Evolutionary conservation across 2,888 invertebrate species (phyloP), one percentile per base, ranked within the genome.

Genomic region (Formica aserva): DNA sequence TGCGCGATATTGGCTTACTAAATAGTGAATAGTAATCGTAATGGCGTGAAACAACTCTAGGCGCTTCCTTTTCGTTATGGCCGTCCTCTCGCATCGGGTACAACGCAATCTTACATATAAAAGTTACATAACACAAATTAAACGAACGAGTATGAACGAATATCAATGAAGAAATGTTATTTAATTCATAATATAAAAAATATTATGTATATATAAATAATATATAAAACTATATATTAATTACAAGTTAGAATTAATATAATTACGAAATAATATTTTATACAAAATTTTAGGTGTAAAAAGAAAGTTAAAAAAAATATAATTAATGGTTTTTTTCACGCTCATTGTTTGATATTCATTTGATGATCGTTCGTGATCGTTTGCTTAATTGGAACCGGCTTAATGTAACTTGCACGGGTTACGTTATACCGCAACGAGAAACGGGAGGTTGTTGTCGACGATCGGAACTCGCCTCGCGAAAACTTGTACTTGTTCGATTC

Each of bases 21-120:
- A 77, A 26, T 15, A 45, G 5, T 60, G 32, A 80, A 80, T 80
- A 74, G 74, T 60, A 80, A 80, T 80, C 26, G 9, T 77, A 77
- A 77, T 77, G 77, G 69, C 67, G 71, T 74, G 74, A 55, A 41
- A 26, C 69, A 41, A 11, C 15, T 45, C 4, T 55, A 55, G 69
- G 87, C 84, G 75, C 65, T 83, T 89, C 65, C 57, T 87, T 81
- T 13, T 52, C 55, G 82, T 89, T 87, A 89, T 89, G 89, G 89
- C 89, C 84, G 55, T 83, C 29, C 81, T 71, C 18, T 32, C 38
- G 29, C 45, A 32, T 76, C 45, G 75, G 67, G 60, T 67, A 52
- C 52, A 48, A 48, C 6, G 18, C 18, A 52, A 52, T 52, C 52
- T 52, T 52, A 52, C n/a, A n/a, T 52, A n/a, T 52, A 52, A n/a